A percentile compares a stretch with the other conserved stretches of the same genome.
These are phyloP conservation scores for Mirza zaza DNA, from an alignment of 2,113 vertebrate species.

Conservation along the genomic window DNA sequence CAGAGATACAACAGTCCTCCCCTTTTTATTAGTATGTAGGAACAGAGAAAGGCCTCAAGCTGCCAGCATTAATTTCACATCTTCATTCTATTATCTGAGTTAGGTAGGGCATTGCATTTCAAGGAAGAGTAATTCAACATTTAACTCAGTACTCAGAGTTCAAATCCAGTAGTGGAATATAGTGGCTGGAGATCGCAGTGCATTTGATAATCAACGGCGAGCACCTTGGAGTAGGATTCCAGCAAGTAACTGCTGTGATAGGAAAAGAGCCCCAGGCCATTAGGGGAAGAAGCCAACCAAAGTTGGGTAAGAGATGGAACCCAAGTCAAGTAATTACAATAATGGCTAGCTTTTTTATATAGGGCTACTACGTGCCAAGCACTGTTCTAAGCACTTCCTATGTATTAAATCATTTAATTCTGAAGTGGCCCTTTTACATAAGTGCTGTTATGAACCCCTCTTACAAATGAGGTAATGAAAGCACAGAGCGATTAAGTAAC, in stretches of 20 bases:
- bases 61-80: background rate
- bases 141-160: background rate
- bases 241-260: background rate
- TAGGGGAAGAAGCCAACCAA: background rate
- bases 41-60: background rate
- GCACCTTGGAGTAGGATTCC: background rate
- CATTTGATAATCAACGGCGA: background rate
- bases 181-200: background rate
- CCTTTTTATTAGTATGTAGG: background rate
- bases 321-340: background rate
- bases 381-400: background rate
- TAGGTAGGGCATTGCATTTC: background rate
- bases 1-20: background rate
- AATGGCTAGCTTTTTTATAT: background rate
- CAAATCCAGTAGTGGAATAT: background rate
- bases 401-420: background rate
- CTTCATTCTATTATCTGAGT: background rate
- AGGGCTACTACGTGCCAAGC: background rate
- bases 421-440: background rate
- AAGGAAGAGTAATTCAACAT: background rate
- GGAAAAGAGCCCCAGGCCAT: background rate
- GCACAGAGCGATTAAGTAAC: background rate
- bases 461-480: background rate
- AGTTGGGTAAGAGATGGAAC: background rate
- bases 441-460: background rate